Evolutionary conservation across 35 echinoderm and acorn worm species (phyloP).

Genomic region (Apostichopus parvimensis): DNA sequence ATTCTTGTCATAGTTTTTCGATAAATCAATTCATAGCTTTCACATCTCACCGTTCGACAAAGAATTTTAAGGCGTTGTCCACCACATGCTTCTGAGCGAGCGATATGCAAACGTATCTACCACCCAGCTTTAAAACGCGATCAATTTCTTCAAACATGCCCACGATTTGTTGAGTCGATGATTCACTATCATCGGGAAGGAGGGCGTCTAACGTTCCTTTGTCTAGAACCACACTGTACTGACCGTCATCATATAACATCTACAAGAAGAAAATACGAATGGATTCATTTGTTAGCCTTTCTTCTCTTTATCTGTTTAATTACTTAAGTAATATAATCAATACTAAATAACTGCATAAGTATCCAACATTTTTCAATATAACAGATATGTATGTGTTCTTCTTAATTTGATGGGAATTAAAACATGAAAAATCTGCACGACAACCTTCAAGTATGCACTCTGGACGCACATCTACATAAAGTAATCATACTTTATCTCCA

Average conservation of each 20-base stretch:
- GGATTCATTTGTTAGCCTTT: too few relatives aligned
- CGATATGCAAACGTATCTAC: constrained; percentile 86
- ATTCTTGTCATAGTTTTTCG: too few relatives aligned
- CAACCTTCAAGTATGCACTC: too few relatives aligned
- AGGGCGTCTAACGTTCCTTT: constrained; percentile 76
- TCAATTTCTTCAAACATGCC: constrained; percentile 76
- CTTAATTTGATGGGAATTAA: too few relatives aligned
- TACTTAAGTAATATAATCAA: too few relatives aligned
- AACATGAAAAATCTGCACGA: too few relatives aligned
- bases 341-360: too few relatives aligned
- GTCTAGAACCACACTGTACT: constrained; percentile 86
- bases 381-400: too few relatives aligned
- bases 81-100: constrained; percentile 75
- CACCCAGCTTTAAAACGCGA: constrained; percentile 76
- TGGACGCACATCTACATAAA: too few relatives aligned
- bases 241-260: constrained; percentile 79
- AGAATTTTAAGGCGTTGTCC: constrained; percentile 62
- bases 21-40: background rate
- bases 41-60: constrained; percentile 65
- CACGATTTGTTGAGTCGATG: background rate
- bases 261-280: constrained; percentile 17
- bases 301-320: too few relatives aligned
- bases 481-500: too few relatives aligned
- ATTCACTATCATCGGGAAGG: constrained; percentile 47
- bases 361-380: too few relatives aligned